These are phyloP conservation scores for Ditula angustiorana DNA, from an alignment of 2,888 invertebrate genomes.

Conservation along the genomic window DNA sequence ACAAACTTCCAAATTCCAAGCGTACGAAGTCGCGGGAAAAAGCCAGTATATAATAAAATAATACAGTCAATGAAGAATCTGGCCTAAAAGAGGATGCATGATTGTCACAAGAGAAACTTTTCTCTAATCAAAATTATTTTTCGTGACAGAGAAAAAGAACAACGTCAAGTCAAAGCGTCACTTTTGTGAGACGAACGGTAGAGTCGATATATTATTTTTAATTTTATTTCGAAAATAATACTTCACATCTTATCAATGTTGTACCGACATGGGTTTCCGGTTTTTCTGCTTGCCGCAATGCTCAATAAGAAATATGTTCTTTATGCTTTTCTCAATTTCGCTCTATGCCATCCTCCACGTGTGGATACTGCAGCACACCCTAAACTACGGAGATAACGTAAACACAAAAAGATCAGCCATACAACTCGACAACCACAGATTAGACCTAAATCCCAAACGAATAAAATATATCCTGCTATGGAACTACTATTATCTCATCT, in stretches of 20 bases:
- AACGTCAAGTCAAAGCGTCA: conserved; percentile 10
- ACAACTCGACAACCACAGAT: conserved; percentile 6
- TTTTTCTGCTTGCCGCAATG: conserved; percentile 44
- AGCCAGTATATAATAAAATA: no score
- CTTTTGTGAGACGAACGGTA: conserved; percentile 7
- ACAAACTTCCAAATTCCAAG: no score
- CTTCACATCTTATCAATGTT: conserved; percentile 27
- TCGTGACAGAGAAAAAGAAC: background rate
- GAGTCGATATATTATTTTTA: conserved; percentile 5
- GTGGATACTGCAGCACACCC: conserved; percentile 44
- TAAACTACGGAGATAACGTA: conserved; percentile 45
- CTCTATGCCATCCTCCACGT: conserved; percentile 47
- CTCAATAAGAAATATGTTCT: conserved; percentile 45
- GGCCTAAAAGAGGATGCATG: background rate
- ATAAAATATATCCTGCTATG: conserved; percentile 55
- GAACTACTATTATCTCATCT: conserved; percentile 43
- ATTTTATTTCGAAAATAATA: conserved; percentile 21
- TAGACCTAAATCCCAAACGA: background rate
- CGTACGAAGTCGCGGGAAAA: no score
- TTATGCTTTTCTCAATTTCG: conserved; percentile 43
- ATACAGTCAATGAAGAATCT: no score
- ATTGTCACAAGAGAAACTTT: background rate
- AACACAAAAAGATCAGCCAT: conserved; percentile 33
- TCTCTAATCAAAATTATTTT: background rate
- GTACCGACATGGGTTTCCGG: conserved; percentile 37